These are phyloP conservation scores for Trinectes maculatus DNA, from an alignment of 2,113 vertebrate genomes.

Conservation along the genomic window DNA sequence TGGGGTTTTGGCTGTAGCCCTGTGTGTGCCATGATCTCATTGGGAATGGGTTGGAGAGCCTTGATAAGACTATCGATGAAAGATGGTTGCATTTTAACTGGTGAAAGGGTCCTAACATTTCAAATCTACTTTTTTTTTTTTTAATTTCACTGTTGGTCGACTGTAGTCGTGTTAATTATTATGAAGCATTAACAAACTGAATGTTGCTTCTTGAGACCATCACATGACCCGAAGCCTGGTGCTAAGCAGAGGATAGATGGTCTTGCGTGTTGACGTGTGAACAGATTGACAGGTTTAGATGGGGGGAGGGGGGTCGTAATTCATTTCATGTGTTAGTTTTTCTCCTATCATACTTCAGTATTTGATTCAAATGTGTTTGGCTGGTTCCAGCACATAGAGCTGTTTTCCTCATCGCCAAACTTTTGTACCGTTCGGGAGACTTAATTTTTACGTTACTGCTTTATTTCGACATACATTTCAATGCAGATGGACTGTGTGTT, in stretches of 20 bases:
- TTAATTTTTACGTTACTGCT: conserved; percentile 63
- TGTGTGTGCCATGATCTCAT: conserved; percentile 50
- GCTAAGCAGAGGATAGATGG: conserved; percentile 37
- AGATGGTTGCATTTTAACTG: conserved; percentile 18
- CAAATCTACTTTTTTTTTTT: conserved; percentile 7
- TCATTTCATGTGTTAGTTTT: conserved; percentile 43
- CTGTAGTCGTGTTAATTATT: conserved; percentile 5
- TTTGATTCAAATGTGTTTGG: conserved; percentile 68
- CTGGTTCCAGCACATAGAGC: conserved; percentile 71
- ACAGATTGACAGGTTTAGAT: conserved; percentile 10
- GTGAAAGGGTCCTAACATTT: conserved; percentile 44
- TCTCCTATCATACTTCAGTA: conserved; percentile 29
- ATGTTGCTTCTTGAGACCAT: conserved; percentile 46
- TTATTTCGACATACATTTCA: conserved; percentile 1
- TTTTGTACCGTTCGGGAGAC: conserved; percentile 55
- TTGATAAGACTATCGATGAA: conserved; percentile 3
- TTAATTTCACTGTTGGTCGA: conserved; percentile 12
- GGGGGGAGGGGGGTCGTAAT: no score
- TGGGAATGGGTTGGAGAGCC: neutral
- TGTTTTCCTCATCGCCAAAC: conserved; percentile 56
- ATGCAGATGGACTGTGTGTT: conserved; percentile 20
- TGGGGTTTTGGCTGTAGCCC: conserved; percentile 40
- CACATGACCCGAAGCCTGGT: conserved; percentile 54
- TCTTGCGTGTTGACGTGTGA: conserved; percentile 38
- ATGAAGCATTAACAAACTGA: conserved; percentile 45